Base-by-base conservation (phyloP, 2,888 invertebrate species). In the Erebia epiphron region DNA sequence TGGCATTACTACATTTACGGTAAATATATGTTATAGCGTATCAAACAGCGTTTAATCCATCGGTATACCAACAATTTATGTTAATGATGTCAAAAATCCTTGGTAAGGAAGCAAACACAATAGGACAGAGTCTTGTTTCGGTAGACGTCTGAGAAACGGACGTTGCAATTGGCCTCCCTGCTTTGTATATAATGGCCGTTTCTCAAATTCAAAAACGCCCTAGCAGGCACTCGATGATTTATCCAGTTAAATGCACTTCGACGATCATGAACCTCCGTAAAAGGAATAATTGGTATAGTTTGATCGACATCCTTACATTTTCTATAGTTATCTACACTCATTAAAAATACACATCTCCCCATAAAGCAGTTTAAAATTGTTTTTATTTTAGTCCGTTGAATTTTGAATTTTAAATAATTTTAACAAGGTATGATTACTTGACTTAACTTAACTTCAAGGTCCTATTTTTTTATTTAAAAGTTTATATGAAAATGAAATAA, bases 181-280 rank as follows among this genome's bases (percentile, higher is more conserved):
- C 86, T 91, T 90, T 90, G 90, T 90, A 89, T 89, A 90, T 90
- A 91, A 90, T 89, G 87, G 89, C 89, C 86, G 89, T 90, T 90
- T 89, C 87, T 86, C 88, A 88, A 84, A 88, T 87, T 88, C 82
- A 86, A 86, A 88, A 87, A 87, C 84, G 83, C 83, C 70, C 69
- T 87, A 88, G 88, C 87, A 86, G 87, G 88, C 54, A 58, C 63
- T 16, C 85, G 82, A 86, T 89, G 89, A 88, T 87, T 88, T 71
- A 89, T 87, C 86, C 85, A 85, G 82, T 80, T 83, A 82, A 81
- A 80, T 81, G 80, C 83, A 68, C 71, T 76, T 81, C 83, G 84
- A 84, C 88, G 87, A 88, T 88, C 79, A 78, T 73, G 72, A 75
- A 68, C 76, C 76, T 70, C 88, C 87, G 82, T 86, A 82, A 86